phyloP scores from a whole-genome alignment of 2,888 invertebrate genomes.

The Lithosia quadra region DNA sequence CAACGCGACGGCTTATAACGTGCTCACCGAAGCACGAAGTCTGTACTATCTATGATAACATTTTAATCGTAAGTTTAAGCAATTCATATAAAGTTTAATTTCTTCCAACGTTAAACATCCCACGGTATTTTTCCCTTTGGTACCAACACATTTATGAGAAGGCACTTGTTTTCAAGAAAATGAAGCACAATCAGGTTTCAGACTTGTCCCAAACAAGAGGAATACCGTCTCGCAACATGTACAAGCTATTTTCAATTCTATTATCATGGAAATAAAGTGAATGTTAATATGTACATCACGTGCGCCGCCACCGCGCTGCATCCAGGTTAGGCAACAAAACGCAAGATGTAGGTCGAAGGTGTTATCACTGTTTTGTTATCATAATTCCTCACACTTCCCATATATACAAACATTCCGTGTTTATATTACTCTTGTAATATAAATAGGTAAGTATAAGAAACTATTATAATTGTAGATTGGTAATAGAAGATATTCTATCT shows the following conservation, averaged over 20 bases:
- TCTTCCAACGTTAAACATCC: neutral
- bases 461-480: too few relatives aligned
- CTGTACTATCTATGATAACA: too few relatives aligned
- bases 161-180: slow-evolving; percentile 40
- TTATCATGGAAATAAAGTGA: slow-evolving; percentile 34
- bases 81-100: neutral
- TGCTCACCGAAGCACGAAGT: too few relatives aligned
- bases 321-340: slow-evolving; percentile 72
- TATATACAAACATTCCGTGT: slow-evolving; percentile 39
- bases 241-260: slow-evolving; percentile 38
- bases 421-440: neutral
- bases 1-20: too few relatives aligned
- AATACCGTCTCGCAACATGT: slow-evolving; percentile 22
- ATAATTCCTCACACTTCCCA: slow-evolving; percentile 59
- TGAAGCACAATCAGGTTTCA: slow-evolving; percentile 47
- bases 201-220: slow-evolving; percentile 35
- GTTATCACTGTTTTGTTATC: slow-evolving; percentile 72
- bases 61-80: neutral
- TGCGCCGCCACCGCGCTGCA: slow-evolving; percentile 49
- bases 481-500: too few relatives aligned
- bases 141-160: slow-evolving; percentile 20
- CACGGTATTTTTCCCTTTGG: slow-evolving; percentile 10
- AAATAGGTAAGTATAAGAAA: neutral
- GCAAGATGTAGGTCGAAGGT: slow-evolving; percentile 67
- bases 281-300: slow-evolving; percentile 36